Evolutionary conservation across 2,888 invertebrate genomes (phyloP).

Genomic region (Adelognathus sp.): DNA sequence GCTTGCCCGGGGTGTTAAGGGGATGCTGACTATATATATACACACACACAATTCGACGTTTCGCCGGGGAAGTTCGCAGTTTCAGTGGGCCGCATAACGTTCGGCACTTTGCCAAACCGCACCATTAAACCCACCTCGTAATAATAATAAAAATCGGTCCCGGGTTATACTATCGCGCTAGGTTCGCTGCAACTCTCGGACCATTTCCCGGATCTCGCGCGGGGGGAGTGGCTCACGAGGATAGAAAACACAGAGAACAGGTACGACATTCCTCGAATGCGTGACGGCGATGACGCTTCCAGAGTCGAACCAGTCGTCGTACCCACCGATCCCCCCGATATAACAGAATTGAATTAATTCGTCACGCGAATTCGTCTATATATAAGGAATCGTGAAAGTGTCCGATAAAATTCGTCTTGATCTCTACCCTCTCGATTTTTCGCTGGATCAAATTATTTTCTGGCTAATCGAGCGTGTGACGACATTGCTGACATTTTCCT

Average conservation of each 20-base stretch:
- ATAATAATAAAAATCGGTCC: slow-evolving; percentile 56
- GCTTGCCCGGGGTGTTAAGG: slow-evolving; percentile 31
- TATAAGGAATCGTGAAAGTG: neutral
- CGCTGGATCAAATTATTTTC: neutral
- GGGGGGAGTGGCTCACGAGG: neutral
- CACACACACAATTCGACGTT: neutral
- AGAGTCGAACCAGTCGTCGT: neutral
- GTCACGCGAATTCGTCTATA: slow-evolving; percentile 10
- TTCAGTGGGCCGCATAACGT: slow-evolving; percentile 49
- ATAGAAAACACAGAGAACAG: slow-evolving; percentile 13
- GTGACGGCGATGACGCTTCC: neutral
- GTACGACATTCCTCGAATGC: slow-evolving; percentile 45
- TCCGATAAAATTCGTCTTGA: neutral
- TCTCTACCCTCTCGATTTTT: neutral
- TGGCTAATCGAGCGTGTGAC: neutral
- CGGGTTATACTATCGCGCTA: neutral
- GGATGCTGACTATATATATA: neutral
- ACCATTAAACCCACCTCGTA: slow-evolving; percentile 58
- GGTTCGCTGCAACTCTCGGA: slow-evolving; percentile 21
- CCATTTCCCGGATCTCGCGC: slow-evolving; percentile 49
- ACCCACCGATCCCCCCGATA: neutral
- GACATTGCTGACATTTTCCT: neutral
- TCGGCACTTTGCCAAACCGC: slow-evolving; percentile 55
- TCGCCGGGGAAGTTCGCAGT: slow-evolving; percentile 31
- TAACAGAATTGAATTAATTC: slow-evolving; percentile 16